phyloP scores from a whole-genome alignment of 2,113 vertebrate genomes.

The Pterocles gutturalis region DNA sequence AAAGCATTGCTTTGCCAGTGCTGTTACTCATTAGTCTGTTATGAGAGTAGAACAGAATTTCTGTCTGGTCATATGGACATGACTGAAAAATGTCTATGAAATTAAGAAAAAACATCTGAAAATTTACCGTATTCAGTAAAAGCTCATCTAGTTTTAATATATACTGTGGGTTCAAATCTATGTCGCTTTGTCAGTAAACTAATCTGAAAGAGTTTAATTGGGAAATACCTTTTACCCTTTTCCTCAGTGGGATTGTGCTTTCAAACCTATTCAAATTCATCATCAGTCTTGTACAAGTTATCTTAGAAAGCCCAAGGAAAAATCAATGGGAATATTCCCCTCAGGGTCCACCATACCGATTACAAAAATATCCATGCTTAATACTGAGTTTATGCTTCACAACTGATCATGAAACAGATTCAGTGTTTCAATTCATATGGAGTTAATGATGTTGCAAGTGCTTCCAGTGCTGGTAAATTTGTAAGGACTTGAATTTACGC shows the following conservation, averaged over 20 bases:
- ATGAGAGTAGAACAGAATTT: neutral
- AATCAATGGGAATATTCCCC: slow-evolving; percentile 56
- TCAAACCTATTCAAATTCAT: slow-evolving; percentile 43
- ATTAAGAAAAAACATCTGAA: slow-evolving; percentile 29
- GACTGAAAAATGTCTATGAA: slow-evolving; percentile 9
- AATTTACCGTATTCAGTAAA: slow-evolving; percentile 19
- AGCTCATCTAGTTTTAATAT: slow-evolving; percentile 42
- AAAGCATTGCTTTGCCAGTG: slow-evolving; percentile 15
- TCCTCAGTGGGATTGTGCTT: slow-evolving; percentile 31
- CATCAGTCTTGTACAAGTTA: slow-evolving; percentile 39
- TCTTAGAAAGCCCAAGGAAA: slow-evolving; percentile 40
- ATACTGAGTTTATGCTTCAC: slow-evolving; percentile 12
- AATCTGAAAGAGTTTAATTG: slow-evolving; percentile 23
- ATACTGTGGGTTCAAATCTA: slow-evolving; percentile 15
- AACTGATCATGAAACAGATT: neutral
- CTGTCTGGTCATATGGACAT: neutral
- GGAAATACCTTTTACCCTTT: slow-evolving; percentile 37
- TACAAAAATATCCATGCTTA: slow-evolving; percentile 45
- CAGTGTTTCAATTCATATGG: neutral
- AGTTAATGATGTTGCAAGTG: neutral
- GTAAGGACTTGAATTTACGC: neutral
- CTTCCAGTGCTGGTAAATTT: slow-evolving; percentile 4
- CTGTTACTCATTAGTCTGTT: neutral
- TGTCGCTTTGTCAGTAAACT: slow-evolving; percentile 19
- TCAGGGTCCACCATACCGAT: neutral